Base-by-base conservation (phyloP, 2,888 invertebrate genomes). In the Byasa hedistus region DNA sequence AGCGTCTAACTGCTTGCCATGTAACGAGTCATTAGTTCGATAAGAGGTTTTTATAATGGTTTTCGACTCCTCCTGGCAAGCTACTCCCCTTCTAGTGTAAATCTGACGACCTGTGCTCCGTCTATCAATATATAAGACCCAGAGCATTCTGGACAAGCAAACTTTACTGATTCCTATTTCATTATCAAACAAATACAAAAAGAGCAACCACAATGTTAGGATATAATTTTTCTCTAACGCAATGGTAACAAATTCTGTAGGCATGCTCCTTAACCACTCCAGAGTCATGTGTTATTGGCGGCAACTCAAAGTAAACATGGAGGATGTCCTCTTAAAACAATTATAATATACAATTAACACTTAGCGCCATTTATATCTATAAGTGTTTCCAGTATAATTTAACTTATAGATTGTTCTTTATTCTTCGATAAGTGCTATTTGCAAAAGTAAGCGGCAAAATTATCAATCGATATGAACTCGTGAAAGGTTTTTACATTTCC, bases 321-420 rank as follows among this genome's bases (percentile, higher is more conserved):
- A 23, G 52, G 5, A 22, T 22, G 23, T 24, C 22, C 55, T 57
- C 27, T 57, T 63, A n/a, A 63, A 23, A 48, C 44, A 32, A 36
- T 51, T 21, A 59, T 48, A 4, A n/a, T 24, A 23, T 44, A 23
- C 58, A 48, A 48, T 57, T 52, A 39, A 19, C 52, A 36, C 21
- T 60, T 52, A 36, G 52, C 61, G 56, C 57, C 57, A 48, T 58
- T 19, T 55, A 61, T 61, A 65, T 65, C 48, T 52, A 23, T 24
- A 66, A 66, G 65, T 66, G 61, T 61, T 61, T 61, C 22, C 54
- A 24, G 32, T 54, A 36, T 36, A 27, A 52, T 4, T 48, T 5
- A 54, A 59, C 36, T 64, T 48, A 55, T 23, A 36, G 12, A 57
- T 57, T 61, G 36, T 39, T 44, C 52, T 24, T 61, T 51, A 24